Evolutionary conservation across 1,140 invertebrate genomes (phyloP).

Genomic region (Drosophila sp.): DNA sequence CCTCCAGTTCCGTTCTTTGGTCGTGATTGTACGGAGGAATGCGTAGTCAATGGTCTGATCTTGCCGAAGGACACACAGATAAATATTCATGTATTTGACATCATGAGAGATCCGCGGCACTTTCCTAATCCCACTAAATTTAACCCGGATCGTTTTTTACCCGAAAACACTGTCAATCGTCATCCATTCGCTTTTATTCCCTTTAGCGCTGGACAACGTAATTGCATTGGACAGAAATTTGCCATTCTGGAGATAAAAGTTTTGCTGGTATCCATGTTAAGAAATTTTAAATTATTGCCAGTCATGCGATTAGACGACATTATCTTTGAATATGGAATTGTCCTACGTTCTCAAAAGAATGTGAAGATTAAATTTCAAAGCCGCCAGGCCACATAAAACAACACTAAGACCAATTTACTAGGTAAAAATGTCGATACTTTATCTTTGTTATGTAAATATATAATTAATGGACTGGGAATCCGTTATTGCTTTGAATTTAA

Average conservation of each 20-base stretch:
- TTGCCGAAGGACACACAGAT: slow-evolving; percentile 85
- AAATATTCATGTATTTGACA: slow-evolving; percentile 85
- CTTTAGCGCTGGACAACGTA: slow-evolving; percentile 85
- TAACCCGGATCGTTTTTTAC: slow-evolving; percentile 90
- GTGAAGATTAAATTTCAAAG: slow-evolving; percentile 40
- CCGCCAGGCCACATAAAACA: too few species aligned
- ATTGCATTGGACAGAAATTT: slow-evolving; percentile 84
- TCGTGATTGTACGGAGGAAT: slow-evolving; percentile 86
- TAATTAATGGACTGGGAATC: too few species aligned
- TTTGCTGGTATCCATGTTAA: slow-evolving; percentile 78
- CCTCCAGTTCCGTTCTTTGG: slow-evolving; percentile 89
- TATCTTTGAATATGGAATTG: slow-evolving; percentile 59
- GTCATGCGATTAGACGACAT: slow-evolving; percentile 55
- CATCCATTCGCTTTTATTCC: slow-evolving; percentile 87
- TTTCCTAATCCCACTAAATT: slow-evolving; percentile 91
- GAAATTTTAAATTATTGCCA: slow-evolving; percentile 66
- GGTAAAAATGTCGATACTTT: too few species aligned
- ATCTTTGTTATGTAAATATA: too few species aligned
- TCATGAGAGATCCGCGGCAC: slow-evolving; percentile 87
- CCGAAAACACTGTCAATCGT: slow-evolving; percentile 86
- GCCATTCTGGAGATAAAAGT: slow-evolving; percentile 85
- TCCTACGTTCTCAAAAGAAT: slow-evolving; percentile 58
- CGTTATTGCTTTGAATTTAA: too few species aligned
- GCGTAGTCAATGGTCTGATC: slow-evolving; percentile 78
- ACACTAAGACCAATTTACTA: too few species aligned